Evolutionary conservation across 1,140 invertebrate genomes (phyloP).

Genomic region (Vollenhovia emeryi): DNA sequence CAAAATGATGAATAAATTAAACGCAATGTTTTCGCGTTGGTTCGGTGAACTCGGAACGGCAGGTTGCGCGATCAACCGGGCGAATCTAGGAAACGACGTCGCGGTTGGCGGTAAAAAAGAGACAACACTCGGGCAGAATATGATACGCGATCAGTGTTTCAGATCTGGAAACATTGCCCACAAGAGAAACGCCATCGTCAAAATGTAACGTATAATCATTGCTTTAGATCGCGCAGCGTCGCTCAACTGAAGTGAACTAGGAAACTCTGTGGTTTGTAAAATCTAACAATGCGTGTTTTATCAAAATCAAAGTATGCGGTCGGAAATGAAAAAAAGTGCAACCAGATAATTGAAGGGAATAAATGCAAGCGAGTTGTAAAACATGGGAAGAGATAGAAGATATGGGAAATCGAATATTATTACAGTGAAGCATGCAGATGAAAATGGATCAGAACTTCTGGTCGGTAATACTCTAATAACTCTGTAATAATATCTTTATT

Average conservation of each 20-base stretch:
- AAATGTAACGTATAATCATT: slow-evolving; percentile 41
- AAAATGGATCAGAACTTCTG: slow-evolving; percentile 15
- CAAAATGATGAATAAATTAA: slow-evolving; percentile 53
- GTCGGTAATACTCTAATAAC: background rate
- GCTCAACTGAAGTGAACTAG: background rate
- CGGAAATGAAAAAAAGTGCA: background rate
- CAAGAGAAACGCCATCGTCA: slow-evolving; percentile 24
- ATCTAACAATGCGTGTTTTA: background rate
- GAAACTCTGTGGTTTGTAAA: background rate
- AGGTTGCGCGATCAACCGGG: slow-evolving; percentile 5
- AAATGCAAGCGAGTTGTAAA: background rate
- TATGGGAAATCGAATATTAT: slow-evolving; percentile 21
- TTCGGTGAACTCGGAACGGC: background rate
- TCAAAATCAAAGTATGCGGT: background rate
- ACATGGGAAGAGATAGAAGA: background rate
- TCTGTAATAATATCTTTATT: slow-evolving; percentile 32
- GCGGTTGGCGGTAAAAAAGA: background rate
- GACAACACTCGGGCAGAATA: slow-evolving; percentile 9
- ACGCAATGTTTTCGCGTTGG: slow-evolving; percentile 3
- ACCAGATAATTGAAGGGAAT: background rate
- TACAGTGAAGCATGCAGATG: background rate
- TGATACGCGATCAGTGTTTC: slow-evolving; percentile 48
- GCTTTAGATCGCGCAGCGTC: slow-evolving; percentile 23
- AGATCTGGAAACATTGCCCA: slow-evolving; percentile 32
- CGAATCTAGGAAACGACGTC: slow-evolving; percentile 23